Percentiles rank a stretch among this genome's conserved stretches.
Conservation (phyloP, 2,797 vertebrate species). For the Zonotrichia albicollis region DNA sequence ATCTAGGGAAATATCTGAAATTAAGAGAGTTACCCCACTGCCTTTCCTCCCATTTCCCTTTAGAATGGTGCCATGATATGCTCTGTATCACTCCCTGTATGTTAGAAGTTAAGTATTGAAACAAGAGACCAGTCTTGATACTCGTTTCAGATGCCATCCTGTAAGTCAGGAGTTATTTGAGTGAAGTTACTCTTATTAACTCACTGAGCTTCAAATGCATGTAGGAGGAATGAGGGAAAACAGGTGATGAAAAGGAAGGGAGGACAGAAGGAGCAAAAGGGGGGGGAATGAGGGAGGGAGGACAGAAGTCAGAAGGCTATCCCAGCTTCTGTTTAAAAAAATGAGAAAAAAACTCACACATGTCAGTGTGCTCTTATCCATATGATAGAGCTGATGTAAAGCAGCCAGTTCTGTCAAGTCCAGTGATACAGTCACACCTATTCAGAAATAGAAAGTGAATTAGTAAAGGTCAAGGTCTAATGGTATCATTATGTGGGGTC, state of each 20-base stretch:
- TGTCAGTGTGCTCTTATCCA: background rate
- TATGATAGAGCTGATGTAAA: background rate
- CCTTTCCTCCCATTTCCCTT: background rate
- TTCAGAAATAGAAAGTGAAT: slow-evolving; percentile 4
- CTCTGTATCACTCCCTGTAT: background rate
- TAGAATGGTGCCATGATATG: background rate
- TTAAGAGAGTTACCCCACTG: background rate
- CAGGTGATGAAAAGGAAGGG: background rate
- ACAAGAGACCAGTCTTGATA: background rate
- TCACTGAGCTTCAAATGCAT: background rate
- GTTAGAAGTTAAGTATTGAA: background rate
- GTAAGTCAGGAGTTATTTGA: background rate
- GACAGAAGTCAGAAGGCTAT: slow-evolving; percentile 4
- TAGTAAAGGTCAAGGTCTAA: background rate
- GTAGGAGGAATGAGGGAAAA: background rate
- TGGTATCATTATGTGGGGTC: background rate
- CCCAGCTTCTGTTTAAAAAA: background rate
- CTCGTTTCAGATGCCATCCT: background rate
- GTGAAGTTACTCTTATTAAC: background rate
- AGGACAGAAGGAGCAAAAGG: background rate
- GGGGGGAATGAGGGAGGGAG: background rate
- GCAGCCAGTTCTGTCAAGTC: background rate
- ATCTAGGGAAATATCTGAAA: background rate
- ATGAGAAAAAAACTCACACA: background rate
- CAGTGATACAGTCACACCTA: background rate